Base-by-base conservation (phyloP, 1,140 invertebrate species). In the Pachyrhynchus sulphureomaculatus region DNA sequence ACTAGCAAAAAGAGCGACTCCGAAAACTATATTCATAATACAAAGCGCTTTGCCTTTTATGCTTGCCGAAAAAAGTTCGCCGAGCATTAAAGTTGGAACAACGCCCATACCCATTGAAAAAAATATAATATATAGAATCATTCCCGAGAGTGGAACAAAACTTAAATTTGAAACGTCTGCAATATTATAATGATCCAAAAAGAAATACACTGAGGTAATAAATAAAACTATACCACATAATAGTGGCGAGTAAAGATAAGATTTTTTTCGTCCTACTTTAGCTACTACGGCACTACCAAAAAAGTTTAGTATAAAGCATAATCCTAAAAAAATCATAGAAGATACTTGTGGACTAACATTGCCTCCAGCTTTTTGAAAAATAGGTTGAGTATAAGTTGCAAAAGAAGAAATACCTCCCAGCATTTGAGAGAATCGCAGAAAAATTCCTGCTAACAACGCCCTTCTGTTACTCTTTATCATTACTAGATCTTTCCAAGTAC, bases 251-350 rank as follows among this genome's bases (percentile, higher is more conserved):
- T 53, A 60, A 8, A 68, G 51, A 10, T 66, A 55, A 4, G 68
- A 58, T 5, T 49, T 57, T 33, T 49, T 68, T 15, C 68, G 36
- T 9, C 67, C 65, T 10, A 57, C 29, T 52, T 81, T 82, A 75
- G 92, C 89, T 49, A 90, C 86, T 18, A 24, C 21, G 2, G 34
- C 8, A 24, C 29, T 47, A 10, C 36, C 36, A 21, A 90, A 86
- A 33, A 82, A 77, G 0, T 85, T 84, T 0, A 86, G 85, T 0
- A 84, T 59, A 0, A 91, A 77, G 62, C 88, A 87, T 2, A 88
- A 80, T 1, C 75, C 72, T 0, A 74, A 74, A 10, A 83, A 77
- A 1, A 80, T 79, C 15, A 80, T 80, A 12, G 83, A 84, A 45
- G 82, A 82, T 5, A 82, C 76, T 15, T 84, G 84, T 39, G 81